Percentiles rank a stretch among this genome's conserved stretches.
Evolutionary conservation across 2,888 invertebrate genomes (phyloP).

Genomic region (Sarcophaga carnaria): DNA sequence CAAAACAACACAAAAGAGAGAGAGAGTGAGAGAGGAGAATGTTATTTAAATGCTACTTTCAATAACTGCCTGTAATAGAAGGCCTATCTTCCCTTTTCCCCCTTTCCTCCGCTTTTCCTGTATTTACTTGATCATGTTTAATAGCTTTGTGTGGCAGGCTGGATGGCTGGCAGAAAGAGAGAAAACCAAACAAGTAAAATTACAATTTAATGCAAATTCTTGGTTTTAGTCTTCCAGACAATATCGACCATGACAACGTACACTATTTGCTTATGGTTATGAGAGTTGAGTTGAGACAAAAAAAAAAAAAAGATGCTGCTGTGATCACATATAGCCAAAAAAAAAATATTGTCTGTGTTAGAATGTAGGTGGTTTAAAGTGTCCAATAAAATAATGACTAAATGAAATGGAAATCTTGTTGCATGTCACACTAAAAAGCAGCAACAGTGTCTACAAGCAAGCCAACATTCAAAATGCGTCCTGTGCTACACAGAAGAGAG

Average conservation of each 20-base stretch:
- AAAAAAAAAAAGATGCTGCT: neutral
- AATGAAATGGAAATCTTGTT: constrained; percentile 68
- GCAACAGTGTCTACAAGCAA: neutral
- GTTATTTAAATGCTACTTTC: constrained; percentile 54
- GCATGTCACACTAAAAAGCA: constrained; percentile 39
- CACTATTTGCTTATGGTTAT: neutral
- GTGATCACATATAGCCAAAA: neutral
- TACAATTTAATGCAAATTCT: constrained; percentile 72
- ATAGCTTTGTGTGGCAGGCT: constrained; percentile 40
- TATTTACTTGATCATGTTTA: constrained; percentile 57
- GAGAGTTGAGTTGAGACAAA: neutral
- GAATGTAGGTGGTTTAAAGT: constrained; percentile 67
- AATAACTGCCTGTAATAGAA: constrained; percentile 7
- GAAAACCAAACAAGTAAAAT: constrained; percentile 51
- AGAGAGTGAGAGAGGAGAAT: neutral
- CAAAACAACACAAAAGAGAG: constrained; percentile 46
- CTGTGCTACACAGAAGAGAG: neutral
- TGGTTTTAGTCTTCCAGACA: constrained; percentile 51
- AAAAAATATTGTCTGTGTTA: neutral
- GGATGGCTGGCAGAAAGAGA: constrained; percentile 12
- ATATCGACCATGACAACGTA: constrained; percentile 71
- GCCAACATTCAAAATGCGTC: no score
- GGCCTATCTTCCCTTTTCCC: neutral
- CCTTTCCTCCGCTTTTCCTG: constrained; percentile 8
- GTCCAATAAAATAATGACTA: constrained; percentile 70